Conservation (phyloP, 2,888 invertebrate genomes). For the Euphydryas editha region DNA sequence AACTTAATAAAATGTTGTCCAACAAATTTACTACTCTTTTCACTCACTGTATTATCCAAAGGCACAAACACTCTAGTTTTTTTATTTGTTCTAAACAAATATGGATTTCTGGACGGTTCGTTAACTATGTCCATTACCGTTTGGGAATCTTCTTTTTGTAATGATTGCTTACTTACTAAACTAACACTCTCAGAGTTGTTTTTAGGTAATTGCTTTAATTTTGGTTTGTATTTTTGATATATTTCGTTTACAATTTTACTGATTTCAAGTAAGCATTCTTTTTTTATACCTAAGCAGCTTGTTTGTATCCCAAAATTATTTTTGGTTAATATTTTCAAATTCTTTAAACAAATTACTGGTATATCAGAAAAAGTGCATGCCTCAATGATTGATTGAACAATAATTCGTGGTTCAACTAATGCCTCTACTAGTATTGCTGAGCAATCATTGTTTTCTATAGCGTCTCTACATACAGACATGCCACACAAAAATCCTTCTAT, state of each 20-base stretch:
- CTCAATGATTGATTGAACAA: conserved; percentile 71
- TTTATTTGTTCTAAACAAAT: conserved; percentile 65
- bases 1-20: conserved; percentile 70
- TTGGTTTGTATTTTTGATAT: conserved; percentile 48
- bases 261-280: conserved; percentile 51
- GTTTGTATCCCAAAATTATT: conserved; percentile 70
- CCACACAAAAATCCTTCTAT: conserved; percentile 71
- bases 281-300: conserved; percentile 69
- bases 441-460: conserved; percentile 56
- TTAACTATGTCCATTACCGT: conserved; percentile 29
- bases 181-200: conserved; percentile 16
- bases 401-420: conserved; percentile 64
- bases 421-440: conserved; percentile 70
- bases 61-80: conserved; percentile 69
- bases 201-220: conserved; percentile 13
- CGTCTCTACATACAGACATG: conserved; percentile 60
- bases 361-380: conserved; percentile 56
- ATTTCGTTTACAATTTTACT: conserved; percentile 51
- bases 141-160: conserved; percentile 36
- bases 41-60: conserved; percentile 38
- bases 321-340: conserved; percentile 56
- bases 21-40: conserved; percentile 50
- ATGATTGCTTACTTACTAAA: conserved; percentile 24
- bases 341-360: conserved; percentile 67
- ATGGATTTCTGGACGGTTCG: conserved; percentile 47